These are phyloP conservation scores for Phaedon cochleariae DNA, from an alignment of 2,888 invertebrate species.

Conservation along the genomic window DNA sequence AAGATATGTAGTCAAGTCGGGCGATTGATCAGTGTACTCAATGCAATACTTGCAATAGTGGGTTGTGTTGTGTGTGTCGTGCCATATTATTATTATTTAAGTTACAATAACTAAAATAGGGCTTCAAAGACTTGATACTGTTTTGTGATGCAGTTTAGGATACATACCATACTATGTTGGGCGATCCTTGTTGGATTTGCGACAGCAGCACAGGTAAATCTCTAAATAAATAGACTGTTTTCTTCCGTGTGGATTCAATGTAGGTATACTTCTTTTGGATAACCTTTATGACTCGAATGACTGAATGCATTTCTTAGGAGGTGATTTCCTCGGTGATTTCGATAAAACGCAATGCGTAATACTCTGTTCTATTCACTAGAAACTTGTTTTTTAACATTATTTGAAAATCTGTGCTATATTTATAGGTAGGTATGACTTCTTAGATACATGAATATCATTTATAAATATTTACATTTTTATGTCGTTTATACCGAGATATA, in stretches of 20 bases:
- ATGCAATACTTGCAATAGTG: conserved; percentile 59
- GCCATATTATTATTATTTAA: conserved; percentile 58
- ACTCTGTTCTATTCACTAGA: neutral
- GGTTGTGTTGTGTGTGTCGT: conserved; percentile 57
- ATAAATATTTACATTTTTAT: conserved; percentile 22
- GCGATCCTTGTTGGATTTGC: conserved; percentile 78
- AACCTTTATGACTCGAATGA: conserved; percentile 18
- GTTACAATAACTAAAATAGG: conserved; percentile 53
- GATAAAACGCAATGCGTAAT: neutral
- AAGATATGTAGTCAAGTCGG: conserved; percentile 18
- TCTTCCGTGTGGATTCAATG: conserved; percentile 3
- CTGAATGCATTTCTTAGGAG: conserved; percentile 8
- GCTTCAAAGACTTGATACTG: conserved; percentile 57
- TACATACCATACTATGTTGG: conserved; percentile 77
- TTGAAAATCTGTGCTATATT: no score
- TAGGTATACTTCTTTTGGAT: conserved; percentile 20
- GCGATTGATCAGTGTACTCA: conserved; percentile 59
- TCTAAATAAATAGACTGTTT: conserved; percentile 21
- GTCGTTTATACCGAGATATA: no score
- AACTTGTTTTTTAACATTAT: neutral
- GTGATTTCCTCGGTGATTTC: conserved; percentile 4
- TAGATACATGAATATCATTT: neutral
- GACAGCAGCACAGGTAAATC: conserved; percentile 75
- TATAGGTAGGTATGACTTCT: neutral
- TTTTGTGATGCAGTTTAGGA: conserved; percentile 80